These are phyloP conservation scores for Schizothorax lantsangensis DNA, from an alignment of 2,797 vertebrate species.

Conservation along the genomic window DNA sequence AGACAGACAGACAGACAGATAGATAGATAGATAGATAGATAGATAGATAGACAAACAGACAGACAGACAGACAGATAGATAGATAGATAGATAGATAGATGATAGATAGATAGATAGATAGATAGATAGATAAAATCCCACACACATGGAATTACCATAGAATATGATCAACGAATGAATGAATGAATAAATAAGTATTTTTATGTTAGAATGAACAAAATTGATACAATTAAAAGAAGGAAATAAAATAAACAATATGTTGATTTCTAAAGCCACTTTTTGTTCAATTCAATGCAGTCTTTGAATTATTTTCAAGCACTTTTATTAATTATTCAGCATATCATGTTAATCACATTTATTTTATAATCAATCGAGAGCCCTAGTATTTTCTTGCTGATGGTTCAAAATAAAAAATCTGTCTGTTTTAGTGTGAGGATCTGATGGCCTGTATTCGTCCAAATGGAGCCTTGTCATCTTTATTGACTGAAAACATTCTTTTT, in stretches of 20 bases:
- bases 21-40: no score
- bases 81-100: no score
- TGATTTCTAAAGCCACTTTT: not conserved
- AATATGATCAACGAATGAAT: not conserved
- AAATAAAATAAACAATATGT: not conserved
- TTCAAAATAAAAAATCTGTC: not conserved
- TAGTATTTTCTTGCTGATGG: not conserved
- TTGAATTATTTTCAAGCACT: not conserved
- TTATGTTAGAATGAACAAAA: not conserved
- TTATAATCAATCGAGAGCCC: not conserved
- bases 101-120: no score
- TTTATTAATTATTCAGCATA: slow-evolving; percentile 3
- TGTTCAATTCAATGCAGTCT: not conserved
- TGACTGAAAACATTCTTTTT: slow-evolving; percentile 40
- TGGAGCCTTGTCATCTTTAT: slow-evolving; percentile 35
- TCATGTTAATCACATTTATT: not conserved
- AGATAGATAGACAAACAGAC: no score
- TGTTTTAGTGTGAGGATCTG: slow-evolving; percentile 20
- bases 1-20: no score
- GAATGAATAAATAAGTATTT: not conserved
- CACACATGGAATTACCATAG: not conserved
- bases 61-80: no score
- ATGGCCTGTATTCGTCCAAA: slow-evolving; percentile 7
- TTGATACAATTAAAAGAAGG: not conserved
- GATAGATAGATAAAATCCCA: not conserved